Conservation (phyloP, 2,113 vertebrate species). For the Dicerorhinus sumatrensis region DNA sequence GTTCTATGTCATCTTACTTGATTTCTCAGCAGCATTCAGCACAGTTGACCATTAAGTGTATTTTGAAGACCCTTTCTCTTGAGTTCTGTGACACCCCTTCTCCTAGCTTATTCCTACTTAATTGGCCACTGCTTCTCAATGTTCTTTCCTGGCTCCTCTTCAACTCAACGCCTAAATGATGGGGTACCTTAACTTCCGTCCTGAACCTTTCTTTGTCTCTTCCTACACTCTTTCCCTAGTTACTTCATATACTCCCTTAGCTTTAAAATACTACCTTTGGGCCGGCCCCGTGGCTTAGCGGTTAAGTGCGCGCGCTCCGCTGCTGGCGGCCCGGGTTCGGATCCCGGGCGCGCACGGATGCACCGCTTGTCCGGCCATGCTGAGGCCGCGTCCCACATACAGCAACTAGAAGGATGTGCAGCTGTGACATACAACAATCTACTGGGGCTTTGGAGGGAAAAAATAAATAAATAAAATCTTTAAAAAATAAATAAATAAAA, state of each 20-base stretch:
- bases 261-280: not conserved
- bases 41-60: not conserved
- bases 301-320: no score
- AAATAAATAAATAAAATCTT: no score
- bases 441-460: no score
- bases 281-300: no score
- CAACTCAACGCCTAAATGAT: not conserved
- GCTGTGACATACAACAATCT: no score
- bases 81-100: not conserved
- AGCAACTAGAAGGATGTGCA: no score
- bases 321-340: no score
- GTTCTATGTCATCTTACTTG: not conserved
- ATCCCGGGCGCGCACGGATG: no score
- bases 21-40: not conserved
- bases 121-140: not conserved
- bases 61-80: not conserved
- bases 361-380: no score
- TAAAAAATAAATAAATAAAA: no score
- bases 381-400: no score
- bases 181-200: not conserved
- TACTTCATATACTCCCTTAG: not conserved
- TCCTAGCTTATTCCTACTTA: not conserved
- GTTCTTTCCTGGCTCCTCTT: not conserved
- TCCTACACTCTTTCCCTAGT: not conserved
- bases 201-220: not conserved